Conservation (phyloP, 2,888 invertebrate species). For the Resseliella maxima region DNA sequence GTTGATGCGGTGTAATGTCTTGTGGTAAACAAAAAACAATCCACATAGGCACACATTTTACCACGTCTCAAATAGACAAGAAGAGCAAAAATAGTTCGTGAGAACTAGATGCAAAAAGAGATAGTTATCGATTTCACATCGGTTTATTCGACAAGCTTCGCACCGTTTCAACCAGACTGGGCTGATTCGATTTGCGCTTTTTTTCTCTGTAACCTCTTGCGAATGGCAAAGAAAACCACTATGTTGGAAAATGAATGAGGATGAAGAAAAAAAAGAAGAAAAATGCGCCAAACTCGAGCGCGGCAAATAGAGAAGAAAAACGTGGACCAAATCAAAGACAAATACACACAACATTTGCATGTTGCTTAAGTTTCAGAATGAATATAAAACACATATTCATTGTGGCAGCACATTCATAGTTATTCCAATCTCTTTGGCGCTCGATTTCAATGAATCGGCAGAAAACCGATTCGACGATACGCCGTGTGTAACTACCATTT, state of each 20-base stretch:
- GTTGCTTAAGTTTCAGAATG: neutral
- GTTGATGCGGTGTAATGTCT: neutral
- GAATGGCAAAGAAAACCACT: conserved; percentile 18
- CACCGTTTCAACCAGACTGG: neutral
- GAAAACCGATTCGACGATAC: neutral
- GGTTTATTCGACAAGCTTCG: conserved; percentile 51
- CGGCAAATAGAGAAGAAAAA: neutral
- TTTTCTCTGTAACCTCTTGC: conserved; percentile 38
- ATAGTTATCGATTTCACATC: conserved; percentile 53
- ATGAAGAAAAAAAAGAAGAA: neutral
- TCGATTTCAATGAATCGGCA: conserved; percentile 19
- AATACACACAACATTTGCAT: conserved; percentile 32
- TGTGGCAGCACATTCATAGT: neutral
- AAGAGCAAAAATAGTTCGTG: conserved; percentile 51
- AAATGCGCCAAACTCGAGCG: neutral
- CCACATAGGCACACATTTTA: neutral
- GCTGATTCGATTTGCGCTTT: neutral
- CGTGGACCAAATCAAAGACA: conserved; percentile 51
- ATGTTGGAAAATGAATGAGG: neutral
- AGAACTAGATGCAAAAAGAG: conserved; percentile 42
- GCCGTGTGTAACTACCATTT: neutral
- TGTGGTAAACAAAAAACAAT: neutral
- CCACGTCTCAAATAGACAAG: neutral
- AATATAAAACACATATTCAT: conserved; percentile 1
- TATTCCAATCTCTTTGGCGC: neutral